Conservation (phyloP, 2,113 vertebrate species). For the Vicugna pacos region DNA sequence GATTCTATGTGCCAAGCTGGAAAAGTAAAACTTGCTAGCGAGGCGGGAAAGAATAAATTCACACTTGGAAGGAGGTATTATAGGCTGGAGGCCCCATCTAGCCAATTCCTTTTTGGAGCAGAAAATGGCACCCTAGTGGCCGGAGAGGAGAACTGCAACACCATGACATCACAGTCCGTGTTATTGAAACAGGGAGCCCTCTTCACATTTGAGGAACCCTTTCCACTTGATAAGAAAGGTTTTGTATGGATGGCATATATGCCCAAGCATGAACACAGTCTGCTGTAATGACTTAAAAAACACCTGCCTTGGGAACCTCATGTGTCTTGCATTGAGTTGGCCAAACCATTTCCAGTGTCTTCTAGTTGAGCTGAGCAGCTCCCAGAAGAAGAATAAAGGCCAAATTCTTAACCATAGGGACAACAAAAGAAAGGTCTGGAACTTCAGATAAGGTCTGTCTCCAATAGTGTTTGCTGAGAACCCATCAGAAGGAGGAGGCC, state of each 20-base stretch:
- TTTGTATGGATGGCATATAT: background rate
- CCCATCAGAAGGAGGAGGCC: background rate
- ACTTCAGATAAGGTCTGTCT: background rate
- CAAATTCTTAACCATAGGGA: background rate
- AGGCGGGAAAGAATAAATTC: constrained; percentile 79
- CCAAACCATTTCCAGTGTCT: background rate
- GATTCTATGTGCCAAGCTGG: constrained; percentile 79
- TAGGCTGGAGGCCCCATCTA: background rate
- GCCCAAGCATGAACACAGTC: background rate
- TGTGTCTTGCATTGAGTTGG: background rate
- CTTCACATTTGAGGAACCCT: background rate
- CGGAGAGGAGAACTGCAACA: background rate
- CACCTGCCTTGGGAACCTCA: background rate
- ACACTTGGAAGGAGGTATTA: constrained; percentile 67
- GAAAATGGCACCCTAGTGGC: constrained; percentile 30
- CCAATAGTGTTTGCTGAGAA: background rate
- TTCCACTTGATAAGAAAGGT: background rate
- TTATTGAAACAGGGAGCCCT: background rate
- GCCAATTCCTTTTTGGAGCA: background rate
- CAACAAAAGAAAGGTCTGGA: constrained; percentile 38
- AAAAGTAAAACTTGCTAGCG: constrained; percentile 79
- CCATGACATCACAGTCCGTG: background rate
- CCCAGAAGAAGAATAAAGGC: constrained; percentile 48
- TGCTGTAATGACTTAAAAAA: background rate
- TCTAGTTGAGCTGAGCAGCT: background rate